Evolutionary conservation across 2,113 vertebrate species (phyloP), one percentile per base, ranked within the genome.

Genomic region (Parus major): DNA sequence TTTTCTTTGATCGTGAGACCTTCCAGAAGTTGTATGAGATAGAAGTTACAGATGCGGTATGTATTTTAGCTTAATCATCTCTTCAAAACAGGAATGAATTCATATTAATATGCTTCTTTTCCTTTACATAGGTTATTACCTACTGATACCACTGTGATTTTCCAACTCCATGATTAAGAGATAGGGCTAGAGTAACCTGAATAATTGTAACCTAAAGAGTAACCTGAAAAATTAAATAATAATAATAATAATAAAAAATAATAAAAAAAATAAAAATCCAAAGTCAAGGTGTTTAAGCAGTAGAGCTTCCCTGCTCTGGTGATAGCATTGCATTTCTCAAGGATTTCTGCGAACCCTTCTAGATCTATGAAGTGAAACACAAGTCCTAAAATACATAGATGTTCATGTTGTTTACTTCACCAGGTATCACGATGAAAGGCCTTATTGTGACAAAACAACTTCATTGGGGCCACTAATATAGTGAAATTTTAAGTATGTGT

Each of bases 11-110:
- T 88, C 97, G 98, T 33, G 95, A 95, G 24, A 98, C 99, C 12
- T 99, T 99, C 92, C 98, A 99, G 94, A 98, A 97, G 77, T 96
- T 99, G 15, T 99, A 99, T 46, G 99, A 99, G 96, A 99, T 99
- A 42, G 98, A 99, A 56, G 99, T 99, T 96, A 99, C 99, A 46
- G 98, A 98, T 59, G 98, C 99, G 27, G 99, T 99, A 98, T 96
- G 99, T 99, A 69, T 78, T 91, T 88, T 57, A 73, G 20, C 77
- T 84, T 66, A 69, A 20, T 70, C 46, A 39, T 4, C 19, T 71
- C 39, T 71, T 71, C 21, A 60, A 82, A 78, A 39, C n/a, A 47
- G 15, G 14, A 73, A 47, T 7, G 12, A 31, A 71, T n/a, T 61
- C 3, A 22, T 57, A 42, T 7, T 76, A 16, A 17, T 70, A 31